These are phyloP conservation scores for Noctua pronuba DNA, from an alignment of 2,888 invertebrate species.

Conservation along the genomic window DNA sequence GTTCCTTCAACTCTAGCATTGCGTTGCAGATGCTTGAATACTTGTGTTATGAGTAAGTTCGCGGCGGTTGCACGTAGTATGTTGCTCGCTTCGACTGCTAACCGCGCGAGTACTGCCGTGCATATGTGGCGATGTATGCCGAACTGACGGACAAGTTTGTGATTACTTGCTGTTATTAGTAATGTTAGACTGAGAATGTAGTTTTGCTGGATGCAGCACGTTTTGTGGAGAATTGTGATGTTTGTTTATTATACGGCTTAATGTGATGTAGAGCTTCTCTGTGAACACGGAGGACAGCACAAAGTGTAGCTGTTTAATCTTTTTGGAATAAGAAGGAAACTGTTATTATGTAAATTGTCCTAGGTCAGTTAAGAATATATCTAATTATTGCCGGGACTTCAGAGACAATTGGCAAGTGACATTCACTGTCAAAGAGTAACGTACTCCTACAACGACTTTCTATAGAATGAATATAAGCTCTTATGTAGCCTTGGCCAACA, in stretches of 20 bases:
- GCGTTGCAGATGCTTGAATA: conserved; percentile 40
- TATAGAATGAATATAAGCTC: background rate
- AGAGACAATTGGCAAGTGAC: background rate
- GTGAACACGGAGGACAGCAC: background rate
- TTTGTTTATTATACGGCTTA: background rate
- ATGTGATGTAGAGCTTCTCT: background rate
- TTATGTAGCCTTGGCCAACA: background rate
- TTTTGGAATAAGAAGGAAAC: background rate
- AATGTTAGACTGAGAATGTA: conserved; percentile 30
- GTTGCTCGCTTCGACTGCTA: conserved; percentile 34
- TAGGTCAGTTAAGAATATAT: background rate
- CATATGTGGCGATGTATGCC: conserved; percentile 40
- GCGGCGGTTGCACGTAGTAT: conserved; percentile 19
- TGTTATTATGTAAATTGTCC: background rate
- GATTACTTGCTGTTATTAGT: conserved; percentile 61
- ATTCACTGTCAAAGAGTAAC: background rate
- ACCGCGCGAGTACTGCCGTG: background rate
- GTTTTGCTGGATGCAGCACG: conserved; percentile 7
- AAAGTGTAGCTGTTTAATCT: background rate
- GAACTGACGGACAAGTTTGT: conserved; percentile 38
- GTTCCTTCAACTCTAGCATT: conserved; percentile 8
- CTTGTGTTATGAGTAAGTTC: conserved; percentile 55
- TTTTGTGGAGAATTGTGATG: background rate
- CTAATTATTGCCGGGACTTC: background rate
- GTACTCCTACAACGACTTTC: background rate